These are phyloP conservation scores for Calyptommatus sinebrachiatus DNA, from an alignment of 2,113 vertebrate species.

Conservation along the genomic window DNA sequence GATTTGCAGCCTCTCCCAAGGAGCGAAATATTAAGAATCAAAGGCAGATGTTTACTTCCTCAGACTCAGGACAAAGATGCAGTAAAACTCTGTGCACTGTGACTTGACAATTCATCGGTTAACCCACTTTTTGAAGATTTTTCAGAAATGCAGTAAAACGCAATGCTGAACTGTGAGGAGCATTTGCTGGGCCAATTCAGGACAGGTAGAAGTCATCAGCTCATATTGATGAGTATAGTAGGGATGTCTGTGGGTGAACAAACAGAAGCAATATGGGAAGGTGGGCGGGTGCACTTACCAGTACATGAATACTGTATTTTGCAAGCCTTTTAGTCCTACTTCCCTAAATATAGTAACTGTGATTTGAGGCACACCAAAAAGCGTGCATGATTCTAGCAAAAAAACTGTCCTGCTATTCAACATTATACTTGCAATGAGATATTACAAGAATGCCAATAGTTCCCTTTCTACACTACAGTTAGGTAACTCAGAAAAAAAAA, in stretches of 20 bases:
- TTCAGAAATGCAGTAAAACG: not conserved
- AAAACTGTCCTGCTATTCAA: not conserved
- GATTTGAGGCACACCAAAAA: not conserved
- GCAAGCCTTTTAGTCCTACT: not conserved
- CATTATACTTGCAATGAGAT: not conserved
- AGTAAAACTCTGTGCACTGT: not conserved
- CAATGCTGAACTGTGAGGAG: not conserved
- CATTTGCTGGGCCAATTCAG: not conserved
- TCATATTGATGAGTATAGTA: not conserved
- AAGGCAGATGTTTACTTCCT: too few relatives aligned
- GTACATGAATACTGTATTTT: not conserved
- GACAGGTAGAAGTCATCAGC: not conserved
- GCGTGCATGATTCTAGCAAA: not conserved
- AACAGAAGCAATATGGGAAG: not conserved
- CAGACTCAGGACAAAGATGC: too few relatives aligned
- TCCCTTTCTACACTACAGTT: not conserved
- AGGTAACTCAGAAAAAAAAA: not conserved
- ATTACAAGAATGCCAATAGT: not conserved
- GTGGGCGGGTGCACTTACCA: not conserved
- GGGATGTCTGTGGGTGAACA: not conserved
- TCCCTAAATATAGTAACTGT: not conserved
- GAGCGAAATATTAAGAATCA: too few relatives aligned
- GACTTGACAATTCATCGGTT: not conserved
- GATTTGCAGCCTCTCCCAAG: too few relatives aligned
- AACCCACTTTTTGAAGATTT: not conserved